phyloP scores from a whole-genome alignment of 2,113 vertebrate species.

The Rutilus rutilus region DNA sequence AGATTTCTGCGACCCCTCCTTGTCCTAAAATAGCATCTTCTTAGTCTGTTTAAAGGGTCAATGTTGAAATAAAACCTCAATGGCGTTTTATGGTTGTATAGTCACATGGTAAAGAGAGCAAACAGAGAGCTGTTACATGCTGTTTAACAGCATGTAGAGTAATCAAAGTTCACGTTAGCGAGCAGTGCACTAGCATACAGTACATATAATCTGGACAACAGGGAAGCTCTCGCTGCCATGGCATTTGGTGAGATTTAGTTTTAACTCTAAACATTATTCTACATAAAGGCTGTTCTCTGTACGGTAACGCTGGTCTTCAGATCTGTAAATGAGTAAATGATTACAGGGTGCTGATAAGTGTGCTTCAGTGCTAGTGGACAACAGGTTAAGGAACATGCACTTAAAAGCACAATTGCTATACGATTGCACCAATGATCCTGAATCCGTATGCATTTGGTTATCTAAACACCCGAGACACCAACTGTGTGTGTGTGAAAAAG shows the following conservation, averaged over 20 bases:
- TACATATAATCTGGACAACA: background rate
- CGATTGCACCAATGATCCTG: too few species aligned
- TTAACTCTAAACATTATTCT: constrained; percentile 21
- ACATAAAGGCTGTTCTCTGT: background rate
- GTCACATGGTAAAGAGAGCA: constrained; percentile 50
- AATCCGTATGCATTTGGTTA: background rate
- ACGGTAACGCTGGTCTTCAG: background rate
- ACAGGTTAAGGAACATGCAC: background rate
- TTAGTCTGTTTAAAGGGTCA: background rate
- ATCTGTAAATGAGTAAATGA: background rate
- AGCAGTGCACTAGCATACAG: background rate
- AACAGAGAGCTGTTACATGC: constrained; percentile 23
- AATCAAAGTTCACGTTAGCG: constrained; percentile 40
- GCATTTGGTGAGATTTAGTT: constrained; percentile 34
- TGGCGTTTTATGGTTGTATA: background rate
- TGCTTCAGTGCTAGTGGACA: background rate
- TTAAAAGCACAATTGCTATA: background rate
- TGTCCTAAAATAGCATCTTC: background rate
- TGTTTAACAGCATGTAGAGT: constrained; percentile 20
- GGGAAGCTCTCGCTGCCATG: constrained; percentile 20
- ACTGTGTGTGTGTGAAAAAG: background rate
- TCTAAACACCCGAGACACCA: background rate
- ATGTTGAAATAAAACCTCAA: background rate
- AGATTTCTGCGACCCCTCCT: background rate
- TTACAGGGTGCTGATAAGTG: background rate